Base-by-base conservation (phyloP, 2,797 vertebrate genomes). In the Spinus pinus region DNA sequence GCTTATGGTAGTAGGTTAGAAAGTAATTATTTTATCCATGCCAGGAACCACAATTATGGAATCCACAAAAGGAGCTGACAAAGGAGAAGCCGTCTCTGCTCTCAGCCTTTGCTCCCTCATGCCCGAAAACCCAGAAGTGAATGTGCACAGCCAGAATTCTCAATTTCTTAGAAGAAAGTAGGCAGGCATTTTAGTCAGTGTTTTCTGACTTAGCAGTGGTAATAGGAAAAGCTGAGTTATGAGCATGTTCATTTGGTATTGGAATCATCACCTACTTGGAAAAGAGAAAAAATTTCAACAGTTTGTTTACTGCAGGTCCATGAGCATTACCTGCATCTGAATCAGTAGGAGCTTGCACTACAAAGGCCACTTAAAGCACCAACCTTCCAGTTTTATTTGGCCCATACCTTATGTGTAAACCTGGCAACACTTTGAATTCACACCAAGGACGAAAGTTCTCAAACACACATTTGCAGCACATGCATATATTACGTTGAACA, bases 61-160 rank as follows among this genome's bases (percentile, higher is more conserved):
- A 94, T 93, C 66, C 85, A 93, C 87, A 88, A 93, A 96, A 94
- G 85, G 33, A 96, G 85, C 94, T 96, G 87, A 95, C 92, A 94
- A 91, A 96, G 95, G 83, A 80, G 82, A 85, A 42, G 62, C 66
- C 66, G 88, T 86, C 89, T 96, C 79, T 72, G 44, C 85, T 92
- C 79, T 94, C 82, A 95, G 89, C 81, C 69, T 95, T 88, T 95
- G 87, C 77, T 94, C 75, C 75, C 82, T 95, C 89, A 46, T 93
- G 80, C 82, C 79, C 15, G 0, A 95, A 83, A 95, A 83, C 81
- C 27, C 87, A 90, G 79, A 90, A 94, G 54, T 73, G 75, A 90
- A 88, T 60, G 75, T 41, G 37, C 79, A 90, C 39, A 54, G 91
- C 39, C 85, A 94, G 72, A 96, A 94, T 83, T 91, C 85, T 79